Percentiles rank a stretch among this genome's conserved stretches.
phyloP scores from a whole-genome alignment of 2,797 vertebrate species.

The Cichlasoma orientale region DNA sequence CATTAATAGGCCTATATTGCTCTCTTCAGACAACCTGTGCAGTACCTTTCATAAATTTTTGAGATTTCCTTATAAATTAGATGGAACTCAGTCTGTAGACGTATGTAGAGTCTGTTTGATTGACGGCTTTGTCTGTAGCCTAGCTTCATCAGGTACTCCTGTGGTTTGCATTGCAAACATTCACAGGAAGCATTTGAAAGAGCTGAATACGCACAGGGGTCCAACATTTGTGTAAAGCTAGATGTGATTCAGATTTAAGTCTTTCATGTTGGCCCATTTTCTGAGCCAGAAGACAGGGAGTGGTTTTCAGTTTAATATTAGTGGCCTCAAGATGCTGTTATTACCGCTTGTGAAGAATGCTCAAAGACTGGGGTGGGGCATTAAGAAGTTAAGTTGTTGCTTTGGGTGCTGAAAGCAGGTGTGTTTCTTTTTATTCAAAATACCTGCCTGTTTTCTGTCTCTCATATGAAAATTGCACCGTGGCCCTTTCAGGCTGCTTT shows the following conservation, averaged over 20 bases:
- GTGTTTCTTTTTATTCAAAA: constrained; percentile 11
- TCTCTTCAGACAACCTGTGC: constrained; percentile 14
- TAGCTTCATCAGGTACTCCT: constrained; percentile 5
- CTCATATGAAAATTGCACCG: not conserved
- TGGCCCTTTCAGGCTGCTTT: not conserved
- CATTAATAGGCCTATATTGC: constrained; percentile 6
- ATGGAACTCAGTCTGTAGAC: not conserved
- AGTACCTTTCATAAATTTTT: constrained; percentile 21
- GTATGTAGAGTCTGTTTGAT: constrained; percentile 12
- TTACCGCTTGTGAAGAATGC: constrained; percentile 1
- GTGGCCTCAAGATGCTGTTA: constrained; percentile 9
- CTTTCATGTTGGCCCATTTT: constrained; percentile 6
- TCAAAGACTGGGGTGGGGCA: not conserved
- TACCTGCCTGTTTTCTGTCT: constrained; percentile 21
- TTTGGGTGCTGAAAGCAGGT: constrained; percentile 6
- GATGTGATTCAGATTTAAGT: constrained; percentile 34
- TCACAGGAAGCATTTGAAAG: constrained; percentile 16
- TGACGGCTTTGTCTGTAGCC: constrained; percentile 10
- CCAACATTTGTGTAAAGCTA: constrained; percentile 21
- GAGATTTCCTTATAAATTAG: constrained; percentile 24
- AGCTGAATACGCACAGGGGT: not conserved
- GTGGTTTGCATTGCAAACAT: constrained; percentile 28
- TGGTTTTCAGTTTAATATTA: constrained; percentile 27
- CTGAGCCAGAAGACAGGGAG: constrained; percentile 30
- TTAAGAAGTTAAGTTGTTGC: not conserved